Base-by-base conservation (phyloP, 2,797 vertebrate species). In the Orestias chungarensis region DNA sequence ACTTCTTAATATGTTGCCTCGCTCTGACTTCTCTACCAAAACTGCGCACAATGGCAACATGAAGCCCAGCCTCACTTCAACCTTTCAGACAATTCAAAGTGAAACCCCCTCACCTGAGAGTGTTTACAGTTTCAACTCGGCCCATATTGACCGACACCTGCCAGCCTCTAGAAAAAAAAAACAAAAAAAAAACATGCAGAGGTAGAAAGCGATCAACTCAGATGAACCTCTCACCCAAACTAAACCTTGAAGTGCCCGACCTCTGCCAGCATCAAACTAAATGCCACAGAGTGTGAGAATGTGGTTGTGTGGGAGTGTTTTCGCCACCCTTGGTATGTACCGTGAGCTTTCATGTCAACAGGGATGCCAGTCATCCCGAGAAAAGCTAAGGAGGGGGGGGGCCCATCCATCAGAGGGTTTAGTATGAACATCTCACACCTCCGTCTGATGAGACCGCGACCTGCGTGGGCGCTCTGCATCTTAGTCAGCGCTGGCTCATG, bases 311-410 rank as follows among this genome's bases (percentile, higher is more conserved):
- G 20, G 20, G 49, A 66, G 70, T 44, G 55, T 49, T 67, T 42
- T 49, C 65, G 20, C 27, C 55, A 35, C 44, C 71, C 23, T 31
- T 2, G 17, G 10, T 62, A 23, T 62, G 59, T 62, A 12, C 40
- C 8, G 35, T 14, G 59, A 62, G 35, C 59, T 62, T 62, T 75
- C 18, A 74, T 78, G 38, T 73, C 43, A 64, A 76, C 46, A 43
- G 68, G 71, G 70, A 74, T 64, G 68, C 67, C 82, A 88, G 83
- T 91, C 92, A 92, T 90, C 77, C 81, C 12, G 59, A 80, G 67
- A 88, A 66, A 62, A 66, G 78, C 14, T 2, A 23, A 9, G 9
- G 25, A 6, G 1, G 64, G 84, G 79, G 73, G 55, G 47, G 66
- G 64, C 69, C 73, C 55, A 47, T n/a, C n/a, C n/a, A n/a, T n/a